A percentile compares a stretch with the other conserved stretches of the same genome.
These are phyloP conservation scores for Corythornis vintsioides DNA, from an alignment of 2,113 vertebrate genomes.

Conservation along the genomic window DNA sequence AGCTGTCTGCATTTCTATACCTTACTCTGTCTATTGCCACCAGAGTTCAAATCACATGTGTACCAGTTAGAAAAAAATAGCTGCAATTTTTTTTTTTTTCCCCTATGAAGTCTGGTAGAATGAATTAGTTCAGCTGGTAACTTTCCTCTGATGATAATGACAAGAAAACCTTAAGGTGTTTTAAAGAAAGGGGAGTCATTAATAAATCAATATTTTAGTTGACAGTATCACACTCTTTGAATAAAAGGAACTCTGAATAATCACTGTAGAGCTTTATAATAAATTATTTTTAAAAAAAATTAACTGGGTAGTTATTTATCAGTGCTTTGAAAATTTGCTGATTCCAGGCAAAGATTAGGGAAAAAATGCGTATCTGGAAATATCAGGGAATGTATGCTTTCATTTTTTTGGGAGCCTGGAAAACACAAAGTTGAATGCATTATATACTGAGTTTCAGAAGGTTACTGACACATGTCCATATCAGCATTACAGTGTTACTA, in stretches of 20 bases:
- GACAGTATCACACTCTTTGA: not conserved
- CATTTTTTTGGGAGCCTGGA: not conserved
- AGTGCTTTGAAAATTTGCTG: not conserved
- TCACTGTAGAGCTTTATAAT: not conserved
- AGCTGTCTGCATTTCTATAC: slow-evolving; percentile 43
- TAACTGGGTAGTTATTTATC: not conserved
- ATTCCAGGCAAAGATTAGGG: not conserved
- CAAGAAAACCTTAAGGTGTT: not conserved
- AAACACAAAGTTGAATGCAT: not conserved
- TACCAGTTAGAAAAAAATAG: not conserved
- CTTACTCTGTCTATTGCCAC: not conserved
- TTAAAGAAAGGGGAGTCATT: not conserved
- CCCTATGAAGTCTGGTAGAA: not conserved
- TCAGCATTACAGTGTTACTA: not conserved
- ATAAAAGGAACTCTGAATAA: not conserved
- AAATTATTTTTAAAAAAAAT: not conserved
- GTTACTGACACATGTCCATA: not conserved
- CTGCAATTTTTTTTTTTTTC: not conserved
- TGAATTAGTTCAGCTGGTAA: not conserved
- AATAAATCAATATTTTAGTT: not conserved
- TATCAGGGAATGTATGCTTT: not conserved
- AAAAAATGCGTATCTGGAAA: not conserved
- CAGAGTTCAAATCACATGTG: not conserved
- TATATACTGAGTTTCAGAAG: not conserved
- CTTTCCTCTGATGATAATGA: not conserved